Percentiles rank a stretch among this genome's conserved stretches.
These are phyloP conservation scores for Sceliomorpha sp. DNA, from an alignment of 2,888 invertebrate species.

Conservation along the genomic window DNA sequence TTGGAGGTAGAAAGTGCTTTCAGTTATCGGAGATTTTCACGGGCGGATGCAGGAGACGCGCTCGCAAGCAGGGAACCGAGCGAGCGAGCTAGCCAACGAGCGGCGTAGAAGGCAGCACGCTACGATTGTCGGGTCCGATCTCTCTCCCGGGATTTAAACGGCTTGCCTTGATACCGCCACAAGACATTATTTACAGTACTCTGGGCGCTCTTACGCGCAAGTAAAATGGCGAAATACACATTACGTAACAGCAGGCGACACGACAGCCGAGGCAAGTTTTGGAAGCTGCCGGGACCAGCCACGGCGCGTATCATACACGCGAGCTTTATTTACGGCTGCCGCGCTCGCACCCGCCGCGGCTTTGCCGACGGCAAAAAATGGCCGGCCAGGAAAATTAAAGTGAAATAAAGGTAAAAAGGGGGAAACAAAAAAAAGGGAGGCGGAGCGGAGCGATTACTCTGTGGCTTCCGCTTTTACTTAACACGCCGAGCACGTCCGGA, in stretches of 20 bases:
- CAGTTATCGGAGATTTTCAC: slow-evolving; percentile 59
- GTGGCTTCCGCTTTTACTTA: slow-evolving; percentile 11
- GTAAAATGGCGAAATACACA: slow-evolving; percentile 58
- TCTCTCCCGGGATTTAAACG: slow-evolving; percentile 60
- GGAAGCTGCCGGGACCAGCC: slow-evolving; percentile 54
- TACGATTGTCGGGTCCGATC: slow-evolving; percentile 59
- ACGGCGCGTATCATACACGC: slow-evolving; percentile 46
- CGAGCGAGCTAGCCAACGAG: slow-evolving; percentile 29
- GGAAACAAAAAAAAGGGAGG: slow-evolving; percentile 13
- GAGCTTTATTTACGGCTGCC: slow-evolving; percentile 41
- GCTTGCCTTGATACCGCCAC: slow-evolving; percentile 57
- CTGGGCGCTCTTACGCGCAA: slow-evolving; percentile 54
- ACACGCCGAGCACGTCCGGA: slow-evolving; percentile 18
- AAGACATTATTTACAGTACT: slow-evolving; percentile 62
- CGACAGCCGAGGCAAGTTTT: slow-evolving; percentile 57
- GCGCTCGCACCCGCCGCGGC: neutral
- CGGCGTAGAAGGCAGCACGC: slow-evolving; percentile 24
- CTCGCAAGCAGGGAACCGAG: slow-evolving; percentile 4
- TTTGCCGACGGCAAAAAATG: slow-evolving; percentile 25
- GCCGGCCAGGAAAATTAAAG: slow-evolving; percentile 33
- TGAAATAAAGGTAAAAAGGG: slow-evolving; percentile 31
- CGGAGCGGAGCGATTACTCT: slow-evolving; percentile 12
- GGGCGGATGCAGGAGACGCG: slow-evolving; percentile 46
- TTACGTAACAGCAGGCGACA: slow-evolving; percentile 60
- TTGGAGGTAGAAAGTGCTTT: slow-evolving; percentile 42